Base-by-base conservation (phyloP, 2,888 invertebrate species). In the Xylocampa areola region DNA sequence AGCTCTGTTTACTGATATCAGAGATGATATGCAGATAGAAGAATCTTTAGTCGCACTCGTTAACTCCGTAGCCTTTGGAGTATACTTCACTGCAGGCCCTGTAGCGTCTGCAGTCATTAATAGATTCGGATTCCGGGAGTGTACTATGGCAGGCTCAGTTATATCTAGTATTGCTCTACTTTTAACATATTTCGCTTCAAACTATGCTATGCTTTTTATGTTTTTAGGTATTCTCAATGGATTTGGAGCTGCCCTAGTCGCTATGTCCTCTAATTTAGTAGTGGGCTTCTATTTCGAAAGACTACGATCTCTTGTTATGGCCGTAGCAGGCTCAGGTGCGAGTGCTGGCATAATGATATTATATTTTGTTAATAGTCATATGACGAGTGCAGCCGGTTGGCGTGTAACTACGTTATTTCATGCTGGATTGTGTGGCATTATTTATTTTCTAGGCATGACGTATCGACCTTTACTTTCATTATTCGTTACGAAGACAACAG, bases 271-370 rank as follows among this genome's bases (percentile, higher is more conserved):
- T 17, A 68, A 72, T 17, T 75, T 92, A 32, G 80, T 92, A 10
- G 90, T 91, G 1, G 91, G 91, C 13, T 92, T 91, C 78, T 90
- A 92, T 75, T 92, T 92, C 71, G 90, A 91, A 66, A 88, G 72
- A 73, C 71, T 87, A 13, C 82, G 91, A 8, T 80, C 91, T 2
- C 13, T 90, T 25, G 90, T 90, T 4, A 68, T 91, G 57, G 66
- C 91, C 5, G 78, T 90, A 62, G 72, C 87, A 33, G 76, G 84
- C 0, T 80, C 81, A 58, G 91, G 91, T 39, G 88, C 90, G 16
- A 89, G 90, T 74, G 21, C 81, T 25, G 91, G 91, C n/a, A 73
- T 89, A 8, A 87, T 84, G 84, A 7, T 76, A 10, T 78, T 90
- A 69, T 90, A 79, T 67, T 86, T 88, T 23, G 17, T 88, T 37